Base-by-base conservation (phyloP, 2,888 invertebrate species). In the Ryuthela nishihirai region DNA sequence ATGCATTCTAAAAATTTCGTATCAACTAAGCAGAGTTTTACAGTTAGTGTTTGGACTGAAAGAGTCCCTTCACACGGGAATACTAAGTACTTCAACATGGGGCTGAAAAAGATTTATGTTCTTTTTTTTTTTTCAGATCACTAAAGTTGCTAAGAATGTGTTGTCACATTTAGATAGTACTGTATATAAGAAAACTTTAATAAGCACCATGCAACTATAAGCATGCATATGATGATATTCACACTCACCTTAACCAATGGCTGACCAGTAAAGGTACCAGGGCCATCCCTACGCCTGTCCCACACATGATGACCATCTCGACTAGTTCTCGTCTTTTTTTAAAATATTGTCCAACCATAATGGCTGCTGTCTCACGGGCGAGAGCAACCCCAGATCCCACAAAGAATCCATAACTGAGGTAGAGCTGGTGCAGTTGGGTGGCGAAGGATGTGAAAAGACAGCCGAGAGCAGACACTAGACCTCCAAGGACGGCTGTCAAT, bases 401-500 rank as follows among this genome's bases (percentile, higher is more conserved):
- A 41, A 91, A 83, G 66, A 58, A 18, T 10, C 54, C 82, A 70
- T 82, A 86, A 79, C 87, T 87, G 70, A 88, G 82, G 69, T 86
- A 79, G 53, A 85, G 82, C 76, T 92, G 91, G 74, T 91, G 89
- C 68, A 89, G 82, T 72, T 91, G 87, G 40, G 85, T 83, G 52
- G 92, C 90, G 74, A 93, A 93, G 21, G 92, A 91, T 47, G 91
- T 87, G 78, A 92, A 92, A 66, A 93, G 83, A 69, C 89, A 87
- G 55, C 91, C 90, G 42, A 93, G 78, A 0, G 91, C 87, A 69
- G 90, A 79, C 53, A 91, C 80, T 62, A 93, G 79, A 3, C 92
- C 92, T 3, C 92, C 93, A 36, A 92, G 81, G 61, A 91, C 84
- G 25, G 91, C 90, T 34, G 87, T 83, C 54, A 92, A 78, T 38